A percentile compares a stretch with the other conserved stretches of the same genome.
phyloP scores from a whole-genome alignment of 2,888 invertebrate species.

The Halictus ligatus region DNA sequence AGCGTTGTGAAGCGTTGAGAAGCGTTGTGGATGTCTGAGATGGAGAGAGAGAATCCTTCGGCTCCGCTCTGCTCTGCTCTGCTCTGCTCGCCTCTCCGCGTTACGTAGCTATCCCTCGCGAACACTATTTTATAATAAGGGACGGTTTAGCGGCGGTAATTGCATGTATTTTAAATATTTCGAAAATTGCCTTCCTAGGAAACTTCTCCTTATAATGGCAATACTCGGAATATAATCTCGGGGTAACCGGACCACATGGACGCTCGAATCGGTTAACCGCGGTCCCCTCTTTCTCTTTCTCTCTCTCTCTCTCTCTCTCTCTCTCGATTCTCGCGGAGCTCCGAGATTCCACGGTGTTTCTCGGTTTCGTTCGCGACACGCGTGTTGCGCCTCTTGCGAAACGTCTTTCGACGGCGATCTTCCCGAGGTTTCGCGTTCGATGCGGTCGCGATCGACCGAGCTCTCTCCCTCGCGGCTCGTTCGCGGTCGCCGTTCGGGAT shows the following conservation, averaged over 20 bases:
- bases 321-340: neutral
- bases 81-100: neutral
- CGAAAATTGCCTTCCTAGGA: constrained; percentile 83
- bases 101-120: constrained; percentile 57
- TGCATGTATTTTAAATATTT: constrained; percentile 83
- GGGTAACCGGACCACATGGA: constrained; percentile 75
- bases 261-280: constrained; percentile 75
- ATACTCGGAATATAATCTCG: constrained; percentile 82
- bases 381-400: neutral
- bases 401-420: neutral
- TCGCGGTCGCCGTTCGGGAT: neutral
- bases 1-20: neutral
- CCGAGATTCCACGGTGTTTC: constrained; percentile 21
- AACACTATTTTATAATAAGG: constrained; percentile 74
- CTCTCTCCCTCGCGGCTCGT: constrained; percentile 5
- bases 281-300: constrained; percentile 23
- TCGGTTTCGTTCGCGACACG: constrained; percentile 22
- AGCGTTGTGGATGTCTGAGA: neutral
- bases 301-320: neutral
- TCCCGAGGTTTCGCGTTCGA: no score
- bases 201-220: constrained; percentile 80
- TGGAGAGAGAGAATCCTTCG: neutral
- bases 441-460: neutral
- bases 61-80: neutral
- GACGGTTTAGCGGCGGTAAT: constrained; percentile 74